Evolutionary conservation across 2,797 vertebrate genomes (phyloP).

Genomic region (Scleropages formosus): DNA sequence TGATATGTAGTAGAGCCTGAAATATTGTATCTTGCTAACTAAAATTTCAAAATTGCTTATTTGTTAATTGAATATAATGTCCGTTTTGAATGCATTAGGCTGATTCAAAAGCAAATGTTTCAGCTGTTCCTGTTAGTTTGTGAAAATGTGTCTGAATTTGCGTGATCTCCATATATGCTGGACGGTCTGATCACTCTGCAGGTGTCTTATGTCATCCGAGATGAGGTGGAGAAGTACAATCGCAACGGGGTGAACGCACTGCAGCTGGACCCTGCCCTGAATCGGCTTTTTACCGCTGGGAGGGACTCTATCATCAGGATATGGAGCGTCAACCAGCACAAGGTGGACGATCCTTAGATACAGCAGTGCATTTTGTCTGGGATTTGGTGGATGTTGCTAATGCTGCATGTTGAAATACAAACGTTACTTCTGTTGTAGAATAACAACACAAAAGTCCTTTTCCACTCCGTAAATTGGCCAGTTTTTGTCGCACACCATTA

Average conservation of each 20-base stretch:
- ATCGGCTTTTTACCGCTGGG: slow-evolving; percentile 94
- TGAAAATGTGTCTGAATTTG: not conserved
- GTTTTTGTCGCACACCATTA: too few relatives aligned
- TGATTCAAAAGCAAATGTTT: too few relatives aligned
- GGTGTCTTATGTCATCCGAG: slow-evolving; percentile 98
- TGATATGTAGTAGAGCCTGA: too few relatives aligned
- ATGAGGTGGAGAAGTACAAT: slow-evolving; percentile 97
- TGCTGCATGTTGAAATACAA: not conserved
- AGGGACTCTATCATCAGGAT: slow-evolving; percentile 97
- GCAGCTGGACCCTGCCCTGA: slow-evolving; percentile 90
- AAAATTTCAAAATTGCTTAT: too few relatives aligned
- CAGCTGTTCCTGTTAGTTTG: not conserved
- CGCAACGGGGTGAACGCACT: slow-evolving; percentile 95
- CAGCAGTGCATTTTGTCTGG: too few relatives aligned
- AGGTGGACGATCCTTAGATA: slow-evolving; percentile 64
- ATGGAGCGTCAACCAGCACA: slow-evolving; percentile 99
- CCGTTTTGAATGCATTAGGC: too few relatives aligned
- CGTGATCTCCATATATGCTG: not conserved
- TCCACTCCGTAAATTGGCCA: too few relatives aligned
- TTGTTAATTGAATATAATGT: too few relatives aligned
- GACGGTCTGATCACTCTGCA: slow-evolving; percentile 49
- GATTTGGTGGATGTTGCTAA: too few relatives aligned
- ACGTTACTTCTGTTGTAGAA: too few relatives aligned
- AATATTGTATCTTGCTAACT: too few relatives aligned
- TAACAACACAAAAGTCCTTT: too few relatives aligned